Conservation (phyloP, 2,888 invertebrate species). For the Pristionchus exspectatus region DNA sequence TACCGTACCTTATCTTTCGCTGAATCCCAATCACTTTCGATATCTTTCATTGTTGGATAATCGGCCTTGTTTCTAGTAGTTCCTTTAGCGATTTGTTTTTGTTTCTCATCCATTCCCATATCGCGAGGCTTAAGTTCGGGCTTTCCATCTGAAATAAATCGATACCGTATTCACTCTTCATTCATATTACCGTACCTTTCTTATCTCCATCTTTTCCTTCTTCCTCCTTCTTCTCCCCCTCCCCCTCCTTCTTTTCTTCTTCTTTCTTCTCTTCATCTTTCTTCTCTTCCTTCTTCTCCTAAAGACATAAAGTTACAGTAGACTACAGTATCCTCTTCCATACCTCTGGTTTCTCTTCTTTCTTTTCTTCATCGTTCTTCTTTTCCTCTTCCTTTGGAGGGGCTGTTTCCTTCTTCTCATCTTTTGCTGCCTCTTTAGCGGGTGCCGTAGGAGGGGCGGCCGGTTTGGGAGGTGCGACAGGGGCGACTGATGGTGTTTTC, state of each 20-base stretch:
- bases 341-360: slow-evolving; percentile 35
- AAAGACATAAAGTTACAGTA: background rate
- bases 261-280: slow-evolving; percentile 22
- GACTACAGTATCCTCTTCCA: background rate
- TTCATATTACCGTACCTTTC: slow-evolving; percentile 29
- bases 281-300: slow-evolving; percentile 45
- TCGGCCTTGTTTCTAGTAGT: slow-evolving; percentile 27
- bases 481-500: background rate
- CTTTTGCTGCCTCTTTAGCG: background rate
- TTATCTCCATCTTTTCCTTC: background rate
- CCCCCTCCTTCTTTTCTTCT: slow-evolving; percentile 14
- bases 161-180: background rate
- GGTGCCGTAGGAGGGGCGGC: background rate
- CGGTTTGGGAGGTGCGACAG: background rate
- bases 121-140: slow-evolving; percentile 27
- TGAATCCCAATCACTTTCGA: slow-evolving; percentile 46
- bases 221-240: background rate
- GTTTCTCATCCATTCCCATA: slow-evolving; percentile 50
- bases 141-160: slow-evolving; percentile 22
- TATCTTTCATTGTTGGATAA: slow-evolving; percentile 44
- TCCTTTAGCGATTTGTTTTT: slow-evolving; percentile 27
- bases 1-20: slow-evolving; percentile 27
- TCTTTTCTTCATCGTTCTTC: slow-evolving; percentile 20
- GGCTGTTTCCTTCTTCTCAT: background rate
- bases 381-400: slow-evolving; percentile 14